Base-by-base conservation (phyloP, 2,888 invertebrate species). In the Hypena proboscidalis region DNA sequence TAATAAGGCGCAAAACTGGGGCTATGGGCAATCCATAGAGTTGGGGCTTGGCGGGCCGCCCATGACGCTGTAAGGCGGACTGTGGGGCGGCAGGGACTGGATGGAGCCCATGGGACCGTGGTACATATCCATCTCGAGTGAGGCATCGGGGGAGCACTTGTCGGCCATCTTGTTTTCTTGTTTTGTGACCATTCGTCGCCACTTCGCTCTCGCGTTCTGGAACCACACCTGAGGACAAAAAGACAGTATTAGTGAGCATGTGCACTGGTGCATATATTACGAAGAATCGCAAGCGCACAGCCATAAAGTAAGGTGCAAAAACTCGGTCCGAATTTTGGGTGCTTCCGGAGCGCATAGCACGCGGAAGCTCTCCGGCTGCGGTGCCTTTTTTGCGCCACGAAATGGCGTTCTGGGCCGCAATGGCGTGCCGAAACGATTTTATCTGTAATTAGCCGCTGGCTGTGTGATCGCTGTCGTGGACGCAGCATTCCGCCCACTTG, bases 131-230 rank as follows among this genome's bases (percentile, higher is more conserved):
- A 93, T 86, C 75, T 94, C 93, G 68, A 94, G 79, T 36, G 93
- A 93, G 0, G 91, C 92, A 62, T 92, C 92, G 61, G 94, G 94
- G 9, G 94, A 94, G 74, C 94, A 94, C 72, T 95, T 95, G 72
- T 95, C 95, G 58, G 93, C 92, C 84, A 91, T 85, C 73, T 95
- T 95, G 80, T 94, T 94, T 77, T 95, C 95, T 74, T 95, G 95
- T 76, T 95, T 95, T 67, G 95, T 92, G 84, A 96, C 94, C 93
- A 96, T 96, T 60, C 98, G 94, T 70, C 98, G 94, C 95, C 97
- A 97, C 92, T 98, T 98, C 61, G 98, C 98, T 22, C 98, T 92
- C 15, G 97, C 97, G 81, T 98, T 98, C 90, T 98, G 97, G 90
- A 98, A 98, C 97, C 97, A 97, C 41, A 97, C 97, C 97, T 97